Evolutionary conservation across 2,797 vertebrate species (phyloP).

Genomic region (Danio albolineatus): DNA sequence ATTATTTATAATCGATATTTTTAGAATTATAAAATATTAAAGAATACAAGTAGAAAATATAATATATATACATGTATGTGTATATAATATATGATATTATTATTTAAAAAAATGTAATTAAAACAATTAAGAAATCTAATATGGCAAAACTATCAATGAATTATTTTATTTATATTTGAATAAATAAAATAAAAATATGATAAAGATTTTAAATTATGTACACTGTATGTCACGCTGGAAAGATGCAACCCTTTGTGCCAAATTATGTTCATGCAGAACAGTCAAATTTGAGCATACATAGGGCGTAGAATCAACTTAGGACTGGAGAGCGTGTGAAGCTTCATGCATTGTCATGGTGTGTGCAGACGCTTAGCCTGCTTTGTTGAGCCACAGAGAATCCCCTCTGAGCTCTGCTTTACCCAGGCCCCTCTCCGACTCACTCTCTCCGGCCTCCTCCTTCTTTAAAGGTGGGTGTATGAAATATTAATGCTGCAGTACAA

Average conservation of each 20-base stretch:
- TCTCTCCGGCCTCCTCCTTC: conserved; percentile 44
- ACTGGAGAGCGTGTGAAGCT: conserved; percentile 24
- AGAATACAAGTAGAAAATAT: too few relatives aligned
- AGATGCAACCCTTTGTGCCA: not conserved
- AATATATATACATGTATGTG: too few relatives aligned
- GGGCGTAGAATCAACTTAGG: not conserved
- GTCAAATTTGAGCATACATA: not conserved
- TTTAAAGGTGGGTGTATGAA: conserved; percentile 66
- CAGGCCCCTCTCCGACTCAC: conserved; percentile 37
- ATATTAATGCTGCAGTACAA: conserved; percentile 71
- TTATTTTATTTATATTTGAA: too few relatives aligned
- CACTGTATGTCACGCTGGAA: not conserved
- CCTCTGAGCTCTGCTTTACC: conserved; percentile 45
- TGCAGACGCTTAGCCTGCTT: conserved; percentile 35
- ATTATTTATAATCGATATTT: too few relatives aligned
- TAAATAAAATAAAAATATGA: too few relatives aligned
- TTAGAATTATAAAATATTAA: too few relatives aligned
- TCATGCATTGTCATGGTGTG: conserved; percentile 28
- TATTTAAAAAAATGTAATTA: not conserved
- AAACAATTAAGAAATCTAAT: not conserved
- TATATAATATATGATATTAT: too few relatives aligned
- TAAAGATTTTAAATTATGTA: too few relatives aligned
- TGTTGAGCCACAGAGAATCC: conserved; percentile 48
- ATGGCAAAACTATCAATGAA: not conserved
- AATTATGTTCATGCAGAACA: not conserved